Base-by-base conservation (phyloP, 1,140 invertebrate species). In the Conopomorpha cramerella region DNA sequence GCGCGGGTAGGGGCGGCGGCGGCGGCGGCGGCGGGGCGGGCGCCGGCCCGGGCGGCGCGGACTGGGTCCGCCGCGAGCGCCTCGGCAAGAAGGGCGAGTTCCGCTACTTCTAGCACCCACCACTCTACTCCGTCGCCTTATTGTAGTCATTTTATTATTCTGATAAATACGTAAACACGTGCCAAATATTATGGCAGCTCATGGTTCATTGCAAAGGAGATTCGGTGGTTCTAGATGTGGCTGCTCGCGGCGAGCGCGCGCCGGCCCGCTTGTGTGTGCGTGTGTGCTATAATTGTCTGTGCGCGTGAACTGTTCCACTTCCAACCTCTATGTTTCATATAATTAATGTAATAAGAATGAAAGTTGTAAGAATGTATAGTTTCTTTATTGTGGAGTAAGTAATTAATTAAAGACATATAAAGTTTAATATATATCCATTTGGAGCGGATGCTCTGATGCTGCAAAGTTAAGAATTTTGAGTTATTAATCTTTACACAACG, bases 31-130 rank as follows among this genome's bases (percentile, higher is more conserved):
- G 17, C 10, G 40, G 25, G n/a, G 32, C 15, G n/a, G 25, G 30
- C 17, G 44, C 29, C 7, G 41, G 41, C 15, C 50, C 30, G 3
- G 55, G 28, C 27, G 45, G 42, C 39, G 52, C 87, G 11, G 90
- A 93, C 57, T 90, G 89, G 88, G 86, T 92, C 42, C 85, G 89
- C 47, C 89, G 89, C 62, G 90, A 95, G 65, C 84, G 93, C 47
- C 85, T 91, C 52, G 93, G 93, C 72, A 95, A 94, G 80, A 94
- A 94, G 84, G 93, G 93, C 79, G 93, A 95, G 84, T 95, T 96
- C 72, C 86, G 93, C 76, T 96, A 96, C 78, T 95, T 96, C 80
- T 96, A 86, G 82, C 48, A 25, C 33, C 27, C 17, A 10, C 27
- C 2, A 23, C 2, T 4, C 2, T 8, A n/a, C 12, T 30, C 11